These are phyloP conservation scores for Sorex fumeus DNA, from an alignment of 2,113 vertebrate species.

Conservation along the genomic window DNA sequence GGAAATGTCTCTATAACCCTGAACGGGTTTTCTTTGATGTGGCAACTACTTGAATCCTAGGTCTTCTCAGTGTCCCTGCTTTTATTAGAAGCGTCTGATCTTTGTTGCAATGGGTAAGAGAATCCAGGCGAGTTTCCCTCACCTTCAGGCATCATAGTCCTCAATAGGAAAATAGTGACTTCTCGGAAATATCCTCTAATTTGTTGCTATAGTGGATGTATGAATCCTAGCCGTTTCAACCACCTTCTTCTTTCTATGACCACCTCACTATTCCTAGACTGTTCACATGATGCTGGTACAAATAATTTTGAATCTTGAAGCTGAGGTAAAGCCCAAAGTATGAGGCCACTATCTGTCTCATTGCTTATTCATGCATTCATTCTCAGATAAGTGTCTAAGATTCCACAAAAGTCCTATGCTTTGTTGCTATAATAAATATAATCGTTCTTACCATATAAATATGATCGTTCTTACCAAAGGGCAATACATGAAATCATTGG, in stretches of 20 bases:
- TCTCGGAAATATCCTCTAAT: background rate
- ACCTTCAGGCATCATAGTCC: background rate
- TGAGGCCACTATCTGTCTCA: background rate
- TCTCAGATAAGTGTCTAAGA: background rate
- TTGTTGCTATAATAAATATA: background rate
- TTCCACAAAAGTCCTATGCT: background rate
- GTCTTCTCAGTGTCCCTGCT: background rate
- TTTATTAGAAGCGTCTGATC: constrained; percentile 42
- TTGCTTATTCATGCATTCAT: background rate
- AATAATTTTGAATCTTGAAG: background rate
- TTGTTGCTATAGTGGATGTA: no score
- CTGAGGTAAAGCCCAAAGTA: background rate
- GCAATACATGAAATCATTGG: background rate
- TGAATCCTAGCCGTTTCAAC: background rate
- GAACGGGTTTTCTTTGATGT: constrained; percentile 73
- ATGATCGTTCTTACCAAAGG: background rate
- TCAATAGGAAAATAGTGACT: constrained; percentile 2
- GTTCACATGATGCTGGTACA: background rate
- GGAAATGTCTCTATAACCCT: constrained; percentile 64
- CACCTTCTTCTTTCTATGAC: background rate
- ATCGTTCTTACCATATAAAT: background rate
- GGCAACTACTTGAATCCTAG: constrained; percentile 6
- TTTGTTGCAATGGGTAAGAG: background rate
- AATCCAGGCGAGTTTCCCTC: background rate
- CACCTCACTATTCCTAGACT: background rate